Base-by-base conservation (phyloP, 1,140 invertebrate genomes). In the Lerema accius region DNA sequence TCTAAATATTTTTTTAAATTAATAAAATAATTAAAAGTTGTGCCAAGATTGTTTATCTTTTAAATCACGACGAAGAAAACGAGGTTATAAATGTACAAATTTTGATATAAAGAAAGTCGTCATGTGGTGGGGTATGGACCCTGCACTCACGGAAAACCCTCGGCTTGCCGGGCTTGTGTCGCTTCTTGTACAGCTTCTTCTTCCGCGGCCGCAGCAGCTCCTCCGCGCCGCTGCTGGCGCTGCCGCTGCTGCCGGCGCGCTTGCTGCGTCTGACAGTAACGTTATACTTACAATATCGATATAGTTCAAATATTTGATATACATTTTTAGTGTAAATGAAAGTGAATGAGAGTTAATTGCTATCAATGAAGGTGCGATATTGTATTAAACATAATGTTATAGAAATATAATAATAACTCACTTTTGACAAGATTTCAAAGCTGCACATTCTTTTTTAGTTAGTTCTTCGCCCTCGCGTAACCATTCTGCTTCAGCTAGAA, bases 101-200 rank as follows among this genome's bases (percentile, higher is more conserved):
- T n/a, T 19, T n/a, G 35, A 23, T 55, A 35, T 69, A 72, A 63
- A 37, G 3, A n/a, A 64, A 64, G n/a, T 19, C 5, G 43, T 28
- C 19, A n/a, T 35, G 9, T 16, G 37, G 14, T 63, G 5, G 10
- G 51, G 65, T 66, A 72, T 67, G 65, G 69, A 82, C 71, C 72
- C 73, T 80, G 65, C 69, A 88, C 85, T 88, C 78, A 90, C 87
- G 85, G 73, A 87, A 90, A 76, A 86, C 85, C 64, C 86, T 76
- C 32, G 75, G 37, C 61, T 89, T 90, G 66, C 70, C 72, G 26
- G 78, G 71, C 74, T 91, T 92, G 70, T 91, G 88, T n/a, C 89
- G 77, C 55, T 91, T 91, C 72, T 90, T 87, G 71, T 91, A 89
- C 0, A 92, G 78, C 53, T 91, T 91, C 80, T 91, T 91, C 78